A percentile compares a stretch with the other conserved stretches of the same genome.
Evolutionary conservation across 2,113 vertebrate genomes (phyloP).

Genomic region (Anhinga anhinga): DNA sequence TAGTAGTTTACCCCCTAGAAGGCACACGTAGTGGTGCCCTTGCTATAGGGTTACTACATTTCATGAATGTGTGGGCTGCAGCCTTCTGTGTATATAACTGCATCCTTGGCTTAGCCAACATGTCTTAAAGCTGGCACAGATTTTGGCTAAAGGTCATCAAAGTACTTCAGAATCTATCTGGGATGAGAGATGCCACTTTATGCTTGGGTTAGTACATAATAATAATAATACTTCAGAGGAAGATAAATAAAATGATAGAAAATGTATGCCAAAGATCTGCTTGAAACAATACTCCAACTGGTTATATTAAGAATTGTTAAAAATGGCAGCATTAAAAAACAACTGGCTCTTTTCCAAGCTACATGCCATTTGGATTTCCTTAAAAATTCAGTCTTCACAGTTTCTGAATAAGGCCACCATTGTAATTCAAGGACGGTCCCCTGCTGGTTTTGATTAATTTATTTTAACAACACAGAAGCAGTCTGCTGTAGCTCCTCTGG

Average conservation of each 20-base stretch:
- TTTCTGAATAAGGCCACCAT: slow-evolving; percentile 41
- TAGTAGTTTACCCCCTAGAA: background rate
- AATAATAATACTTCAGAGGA: background rate
- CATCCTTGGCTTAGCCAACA: background rate
- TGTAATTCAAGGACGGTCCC: slow-evolving; percentile 31
- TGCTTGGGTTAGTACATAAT: background rate
- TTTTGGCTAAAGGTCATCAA: background rate
- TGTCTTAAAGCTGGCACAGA: background rate
- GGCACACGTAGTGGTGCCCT: background rate
- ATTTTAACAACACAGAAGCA: slow-evolving; percentile 43
- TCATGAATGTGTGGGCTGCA: background rate
- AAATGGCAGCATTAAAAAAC: slow-evolving; percentile 17
- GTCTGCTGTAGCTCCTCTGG: slow-evolving; percentile 23
- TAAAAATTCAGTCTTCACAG: slow-evolving; percentile 27
- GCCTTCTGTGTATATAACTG: background rate
- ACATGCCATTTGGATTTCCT: slow-evolving; percentile 26
- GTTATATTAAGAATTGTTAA: background rate
- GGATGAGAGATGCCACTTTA: background rate
- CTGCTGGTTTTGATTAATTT: slow-evolving; percentile 59
- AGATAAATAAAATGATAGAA: background rate
- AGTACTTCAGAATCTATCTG: background rate
- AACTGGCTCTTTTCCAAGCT: background rate
- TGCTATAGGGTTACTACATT: background rate
- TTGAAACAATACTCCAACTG: background rate
- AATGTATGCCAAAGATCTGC: background rate